Evolutionary conservation across 2,113 vertebrate genomes (phyloP).

Genomic region (Ondatra zibethicus): DNA sequence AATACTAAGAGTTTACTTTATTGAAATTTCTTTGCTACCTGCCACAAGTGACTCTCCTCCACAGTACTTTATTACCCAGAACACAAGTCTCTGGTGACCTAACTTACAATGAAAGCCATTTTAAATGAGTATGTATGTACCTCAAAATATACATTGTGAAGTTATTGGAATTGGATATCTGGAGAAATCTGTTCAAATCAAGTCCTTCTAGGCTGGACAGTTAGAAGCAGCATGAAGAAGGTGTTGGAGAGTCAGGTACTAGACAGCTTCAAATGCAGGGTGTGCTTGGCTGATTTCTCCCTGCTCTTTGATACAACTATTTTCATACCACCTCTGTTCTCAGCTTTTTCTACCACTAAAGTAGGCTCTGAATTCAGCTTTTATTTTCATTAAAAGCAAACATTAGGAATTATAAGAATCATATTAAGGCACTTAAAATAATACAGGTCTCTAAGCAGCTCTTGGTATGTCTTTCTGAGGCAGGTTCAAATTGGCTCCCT

Average conservation of each 20-base stretch:
- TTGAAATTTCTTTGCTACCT: constrained; percentile 98
- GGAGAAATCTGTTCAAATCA: constrained; percentile 53
- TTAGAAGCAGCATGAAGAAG: neutral
- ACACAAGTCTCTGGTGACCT: constrained; percentile 69
- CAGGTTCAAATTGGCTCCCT: constrained; percentile 26
- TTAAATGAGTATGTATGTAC: constrained; percentile 36
- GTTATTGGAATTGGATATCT: constrained; percentile 39
- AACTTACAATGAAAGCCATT: constrained; percentile 72
- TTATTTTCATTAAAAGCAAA: constrained; percentile 53
- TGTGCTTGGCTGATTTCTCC: neutral
- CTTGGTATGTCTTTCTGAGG: constrained; percentile 27
- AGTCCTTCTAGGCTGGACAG: neutral
- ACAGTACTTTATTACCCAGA: constrained; percentile 91
- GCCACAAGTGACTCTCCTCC: constrained; percentile 96
- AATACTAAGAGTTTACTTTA: constrained; percentile 99
- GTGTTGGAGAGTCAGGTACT: neutral
- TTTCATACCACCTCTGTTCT: neutral
- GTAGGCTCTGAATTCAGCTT: neutral
- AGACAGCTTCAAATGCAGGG: neutral
- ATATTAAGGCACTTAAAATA: neutral
- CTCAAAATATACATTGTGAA: constrained; percentile 43
- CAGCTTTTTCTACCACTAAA: neutral
- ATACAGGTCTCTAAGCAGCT: neutral
- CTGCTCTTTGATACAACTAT: neutral
- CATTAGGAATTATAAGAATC: neutral